phyloP scores from a whole-genome alignment of 2,888 invertebrate species.

The Mesopsocus fuscifrons region DNA sequence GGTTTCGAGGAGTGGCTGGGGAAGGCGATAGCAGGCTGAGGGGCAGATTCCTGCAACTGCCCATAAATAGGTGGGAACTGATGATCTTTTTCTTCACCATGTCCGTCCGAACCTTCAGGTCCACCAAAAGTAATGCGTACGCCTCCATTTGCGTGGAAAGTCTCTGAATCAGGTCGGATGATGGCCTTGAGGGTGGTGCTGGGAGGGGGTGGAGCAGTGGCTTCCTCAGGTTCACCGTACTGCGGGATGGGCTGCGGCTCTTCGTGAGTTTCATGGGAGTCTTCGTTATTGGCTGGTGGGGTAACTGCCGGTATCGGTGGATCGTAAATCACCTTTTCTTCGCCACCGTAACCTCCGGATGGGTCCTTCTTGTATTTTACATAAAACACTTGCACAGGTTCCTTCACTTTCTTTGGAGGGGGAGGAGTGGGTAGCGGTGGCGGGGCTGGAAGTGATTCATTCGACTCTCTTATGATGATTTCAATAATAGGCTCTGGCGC shows the following conservation, averaged over 20 bases:
- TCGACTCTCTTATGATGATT: conserved; percentile 80
- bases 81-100: conserved; percentile 10
- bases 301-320: conserved; percentile 61
- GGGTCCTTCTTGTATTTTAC: conserved; percentile 79
- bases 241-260: conserved; percentile 29
- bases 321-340: conserved; percentile 57
- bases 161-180: conserved; percentile 71
- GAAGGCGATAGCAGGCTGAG: conserved; percentile 38
- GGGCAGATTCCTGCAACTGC: too few relatives aligned
- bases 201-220: conserved; percentile 31
- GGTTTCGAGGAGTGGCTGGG: conserved; percentile 18
- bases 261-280: conserved; percentile 32
- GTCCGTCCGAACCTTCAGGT: conserved; percentile 19
- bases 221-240: conserved; percentile 15
- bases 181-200: conserved; percentile 67
- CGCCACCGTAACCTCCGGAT: conserved; percentile 35
- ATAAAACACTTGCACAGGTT: conserved; percentile 78
- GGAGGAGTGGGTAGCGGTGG: conserved; percentile 32
- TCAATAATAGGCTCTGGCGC: conserved; percentile 81
- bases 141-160: conserved; percentile 44
- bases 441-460: conserved; percentile 53
- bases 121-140: conserved; percentile 67
- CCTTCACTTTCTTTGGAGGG: conserved; percentile 42
- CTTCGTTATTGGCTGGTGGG: conserved; percentile 43
- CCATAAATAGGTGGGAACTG: too few relatives aligned